These are phyloP conservation scores for Eupeodes luniger DNA, from an alignment of 2,888 invertebrate species.

Conservation along the genomic window DNA sequence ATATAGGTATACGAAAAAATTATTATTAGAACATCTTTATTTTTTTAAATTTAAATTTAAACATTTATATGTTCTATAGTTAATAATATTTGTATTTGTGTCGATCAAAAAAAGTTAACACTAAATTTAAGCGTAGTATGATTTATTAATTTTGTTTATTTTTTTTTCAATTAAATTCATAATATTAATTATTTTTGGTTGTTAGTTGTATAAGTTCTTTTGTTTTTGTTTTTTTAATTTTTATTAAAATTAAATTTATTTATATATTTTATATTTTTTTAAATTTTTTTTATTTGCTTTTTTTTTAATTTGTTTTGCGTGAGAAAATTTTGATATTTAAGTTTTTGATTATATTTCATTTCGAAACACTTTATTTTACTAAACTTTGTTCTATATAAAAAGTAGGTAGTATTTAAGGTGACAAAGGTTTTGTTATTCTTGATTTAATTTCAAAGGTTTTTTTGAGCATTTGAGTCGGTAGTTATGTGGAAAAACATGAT, in stretches of 20 bases:
- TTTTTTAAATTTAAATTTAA: conserved; percentile 26
- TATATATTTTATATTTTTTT: conserved; percentile 17
- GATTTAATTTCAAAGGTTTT: conserved; percentile 35
- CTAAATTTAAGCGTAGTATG: conserved; percentile 72
- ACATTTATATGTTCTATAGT: conserved; percentile 42
- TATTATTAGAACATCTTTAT: conserved; percentile 57
- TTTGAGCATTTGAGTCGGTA: conserved; percentile 25
- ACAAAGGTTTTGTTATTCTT: conserved; percentile 47
- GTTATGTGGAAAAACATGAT: neutral
- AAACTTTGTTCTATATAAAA: conserved; percentile 17
- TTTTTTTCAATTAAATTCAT: conserved; percentile 30
- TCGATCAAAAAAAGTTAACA: conserved; percentile 67
- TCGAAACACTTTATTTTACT: conserved; percentile 38
- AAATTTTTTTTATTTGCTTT: neutral
- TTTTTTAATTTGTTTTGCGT: conserved; percentile 18
- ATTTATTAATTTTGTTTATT: conserved; percentile 37
- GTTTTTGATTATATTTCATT: conserved; percentile 64
- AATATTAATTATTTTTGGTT: conserved; percentile 71
- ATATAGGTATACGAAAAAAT: conserved; percentile 63
- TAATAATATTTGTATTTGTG: conserved; percentile 65
- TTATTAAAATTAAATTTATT: conserved; percentile 44
- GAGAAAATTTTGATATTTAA: conserved; percentile 71
- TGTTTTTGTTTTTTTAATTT: conserved; percentile 21
- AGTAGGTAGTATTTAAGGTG: conserved; percentile 39
- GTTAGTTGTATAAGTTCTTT: conserved; percentile 53